These are phyloP conservation scores for Drosophila paramelanica DNA, from an alignment of 2,888 invertebrate genomes.

Conservation along the genomic window DNA sequence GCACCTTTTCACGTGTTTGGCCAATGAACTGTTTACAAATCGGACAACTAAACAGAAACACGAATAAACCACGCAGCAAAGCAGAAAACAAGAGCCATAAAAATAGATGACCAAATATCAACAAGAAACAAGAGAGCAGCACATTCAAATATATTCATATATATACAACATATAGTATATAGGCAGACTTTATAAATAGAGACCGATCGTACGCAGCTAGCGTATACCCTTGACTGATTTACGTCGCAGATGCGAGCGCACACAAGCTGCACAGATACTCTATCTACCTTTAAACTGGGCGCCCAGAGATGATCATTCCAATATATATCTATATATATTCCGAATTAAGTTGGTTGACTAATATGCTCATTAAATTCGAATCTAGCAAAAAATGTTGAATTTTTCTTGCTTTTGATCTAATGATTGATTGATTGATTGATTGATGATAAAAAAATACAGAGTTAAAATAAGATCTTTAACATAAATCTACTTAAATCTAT, in stretches of 20 bases:
- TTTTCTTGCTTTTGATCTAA: too few species aligned
- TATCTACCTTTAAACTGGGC: neutral
- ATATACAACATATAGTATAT: slow-evolving; percentile 5
- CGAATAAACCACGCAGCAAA: slow-evolving; percentile 42
- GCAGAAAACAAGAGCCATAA: slow-evolving; percentile 33
- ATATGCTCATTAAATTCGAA: slow-evolving; percentile 4
- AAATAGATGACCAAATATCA: slow-evolving; percentile 57
- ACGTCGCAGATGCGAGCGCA: neutral
- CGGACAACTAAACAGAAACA: slow-evolving; percentile 51
- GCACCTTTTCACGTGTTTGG: slow-evolving; percentile 48
- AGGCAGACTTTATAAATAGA: slow-evolving; percentile 32
- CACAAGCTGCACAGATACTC: neutral
- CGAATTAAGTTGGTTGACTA: neutral
- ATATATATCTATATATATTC: too few species aligned
- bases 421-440: too few species aligned
- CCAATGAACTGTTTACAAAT: slow-evolving; percentile 70
- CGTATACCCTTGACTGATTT: slow-evolving; percentile 42
- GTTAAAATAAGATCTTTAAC: too few species aligned
- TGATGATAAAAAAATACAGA: too few species aligned
- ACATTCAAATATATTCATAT: neutral
- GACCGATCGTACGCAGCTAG: slow-evolving; percentile 1
- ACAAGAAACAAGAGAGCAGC: slow-evolving; percentile 27
- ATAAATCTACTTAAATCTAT: too few species aligned
- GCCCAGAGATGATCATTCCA: neutral
- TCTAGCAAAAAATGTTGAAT: neutral